Percentiles rank a stretch among this genome's conserved stretches.
Conservation (phyloP, 1,140 invertebrate species). For the Nasonia longicornis region DNA sequence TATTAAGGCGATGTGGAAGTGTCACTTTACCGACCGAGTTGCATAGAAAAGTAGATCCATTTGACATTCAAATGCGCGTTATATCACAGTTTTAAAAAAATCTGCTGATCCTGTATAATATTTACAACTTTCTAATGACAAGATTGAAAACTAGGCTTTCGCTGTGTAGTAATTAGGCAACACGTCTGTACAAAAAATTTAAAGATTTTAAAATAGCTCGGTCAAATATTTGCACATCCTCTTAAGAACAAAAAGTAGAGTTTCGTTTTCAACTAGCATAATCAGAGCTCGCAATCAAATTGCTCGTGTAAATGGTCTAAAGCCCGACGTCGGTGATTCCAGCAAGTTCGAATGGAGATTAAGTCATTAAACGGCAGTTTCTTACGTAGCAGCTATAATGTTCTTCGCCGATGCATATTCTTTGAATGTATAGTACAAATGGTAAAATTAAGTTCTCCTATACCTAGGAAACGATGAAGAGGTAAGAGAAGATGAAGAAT, state of each 20-base stretch:
- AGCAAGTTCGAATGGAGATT: constrained; percentile 19
- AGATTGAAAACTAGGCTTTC: not conserved
- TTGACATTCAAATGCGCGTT: not conserved
- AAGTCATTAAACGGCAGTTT: constrained; percentile 21
- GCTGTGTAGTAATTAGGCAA: not conserved
- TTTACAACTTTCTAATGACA: not conserved
- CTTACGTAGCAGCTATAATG: constrained; percentile 36
- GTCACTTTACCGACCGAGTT: not conserved
- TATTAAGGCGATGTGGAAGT: not conserved
- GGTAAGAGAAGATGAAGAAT: not conserved
- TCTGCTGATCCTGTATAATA: not conserved
- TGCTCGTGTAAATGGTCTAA: not conserved
- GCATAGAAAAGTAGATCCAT: constrained; percentile 5
- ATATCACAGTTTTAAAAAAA: not conserved
- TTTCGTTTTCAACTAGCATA: constrained; percentile 8
- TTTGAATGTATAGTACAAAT: constrained; percentile 56
- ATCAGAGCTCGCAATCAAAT: constrained; percentile 40
- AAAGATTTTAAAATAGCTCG: constrained; percentile 2
- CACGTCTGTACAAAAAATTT: constrained; percentile 10
- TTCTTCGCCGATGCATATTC: constrained; percentile 40
- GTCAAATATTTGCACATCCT: constrained; percentile 4
- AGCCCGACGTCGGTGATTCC: not conserved
- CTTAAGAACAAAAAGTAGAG: not conserved
- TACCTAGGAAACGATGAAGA: constrained; percentile 6
- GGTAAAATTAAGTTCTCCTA: constrained; percentile 46